A percentile compares a stretch with the other conserved stretches of the same genome.
Evolutionary conservation across 2,888 invertebrate species (phyloP).

Genomic region (Polylopha cassiicola): DNA sequence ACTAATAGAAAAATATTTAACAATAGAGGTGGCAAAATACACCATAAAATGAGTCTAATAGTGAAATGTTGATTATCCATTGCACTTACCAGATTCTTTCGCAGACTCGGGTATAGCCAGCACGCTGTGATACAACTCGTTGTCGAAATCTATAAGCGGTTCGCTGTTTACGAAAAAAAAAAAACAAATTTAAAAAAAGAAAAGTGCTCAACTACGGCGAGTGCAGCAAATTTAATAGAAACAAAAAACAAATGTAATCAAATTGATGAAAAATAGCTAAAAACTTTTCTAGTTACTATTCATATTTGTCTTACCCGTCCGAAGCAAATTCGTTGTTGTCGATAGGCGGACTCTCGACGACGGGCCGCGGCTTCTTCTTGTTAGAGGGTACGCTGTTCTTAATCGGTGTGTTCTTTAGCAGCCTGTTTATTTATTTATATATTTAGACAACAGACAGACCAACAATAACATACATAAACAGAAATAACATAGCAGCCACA

Average conservation of each 20-base stretch:
- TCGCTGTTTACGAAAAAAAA: slow-evolving; percentile 51
- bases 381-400: slow-evolving; percentile 48
- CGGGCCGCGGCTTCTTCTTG: slow-evolving; percentile 56
- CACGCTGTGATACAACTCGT: slow-evolving; percentile 65
- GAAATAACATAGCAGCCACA: too few species aligned
- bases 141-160: slow-evolving; percentile 70
- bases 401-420: slow-evolving; percentile 59
- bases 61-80: neutral
- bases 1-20: too few species aligned
- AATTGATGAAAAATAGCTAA: too few species aligned
- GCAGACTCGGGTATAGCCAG: slow-evolving; percentile 63
- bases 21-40: too few species aligned
- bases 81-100: slow-evolving; percentile 62
- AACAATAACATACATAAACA: too few species aligned
- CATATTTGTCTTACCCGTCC: slow-evolving; percentile 45
- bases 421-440: slow-evolving; percentile 44
- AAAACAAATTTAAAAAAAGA: slow-evolving; percentile 29
- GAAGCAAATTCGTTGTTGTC: slow-evolving; percentile 63
- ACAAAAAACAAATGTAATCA: too few species aligned
- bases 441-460: too few species aligned
- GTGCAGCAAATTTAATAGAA: neutral
- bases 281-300: neutral
- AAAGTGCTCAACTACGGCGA: slow-evolving; percentile 21
- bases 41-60: too few species aligned
- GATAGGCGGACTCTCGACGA: slow-evolving; percentile 51